Percentiles rank a stretch among this genome's conserved stretches.
Conservation (phyloP, 1,140 invertebrate genomes). For the Scaptomyza montana region DNA sequence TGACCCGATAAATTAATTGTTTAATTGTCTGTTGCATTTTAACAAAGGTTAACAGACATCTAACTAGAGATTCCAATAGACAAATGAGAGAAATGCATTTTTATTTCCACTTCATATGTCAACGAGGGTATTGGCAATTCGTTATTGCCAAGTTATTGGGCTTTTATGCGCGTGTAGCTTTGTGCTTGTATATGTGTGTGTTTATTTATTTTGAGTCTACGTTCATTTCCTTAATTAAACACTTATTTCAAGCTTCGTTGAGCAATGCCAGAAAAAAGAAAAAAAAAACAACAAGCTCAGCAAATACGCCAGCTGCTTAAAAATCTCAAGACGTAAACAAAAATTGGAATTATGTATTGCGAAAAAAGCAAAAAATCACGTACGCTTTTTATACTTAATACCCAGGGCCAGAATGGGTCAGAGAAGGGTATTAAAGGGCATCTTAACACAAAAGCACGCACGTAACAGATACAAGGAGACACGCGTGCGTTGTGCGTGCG, state of each 20-base stretch:
- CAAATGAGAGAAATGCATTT: too few relatives aligned
- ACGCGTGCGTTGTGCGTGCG: background rate
- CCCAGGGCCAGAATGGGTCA: background rate
- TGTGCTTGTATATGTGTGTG: constrained; percentile 53
- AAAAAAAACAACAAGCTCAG: constrained; percentile 18
- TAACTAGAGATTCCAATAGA: too few relatives aligned
- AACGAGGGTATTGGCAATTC: background rate
- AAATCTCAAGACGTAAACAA: constrained; percentile 27
- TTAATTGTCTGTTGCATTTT: too few relatives aligned
- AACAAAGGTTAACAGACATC: too few relatives aligned
- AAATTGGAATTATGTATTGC: constrained; percentile 33
- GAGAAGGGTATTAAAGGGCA: background rate
- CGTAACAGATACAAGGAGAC: background rate
- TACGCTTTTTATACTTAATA: constrained; percentile 1
- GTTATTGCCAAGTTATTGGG: background rate
- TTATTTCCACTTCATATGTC: too few relatives aligned
- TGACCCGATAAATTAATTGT: too few relatives aligned
- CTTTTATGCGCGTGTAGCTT: constrained; percentile 21
- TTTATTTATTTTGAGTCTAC: constrained; percentile 57
- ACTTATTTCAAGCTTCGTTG: constrained; percentile 75
- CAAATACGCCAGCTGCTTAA: constrained; percentile 52
- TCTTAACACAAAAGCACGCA: background rate
- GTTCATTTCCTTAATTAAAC: constrained; percentile 80
- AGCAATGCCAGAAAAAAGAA: constrained; percentile 39
- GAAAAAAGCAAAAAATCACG: constrained; percentile 46